Evolutionary conservation across 2,797 vertebrate species (phyloP).

Genomic region (Ispidina picta): DNA sequence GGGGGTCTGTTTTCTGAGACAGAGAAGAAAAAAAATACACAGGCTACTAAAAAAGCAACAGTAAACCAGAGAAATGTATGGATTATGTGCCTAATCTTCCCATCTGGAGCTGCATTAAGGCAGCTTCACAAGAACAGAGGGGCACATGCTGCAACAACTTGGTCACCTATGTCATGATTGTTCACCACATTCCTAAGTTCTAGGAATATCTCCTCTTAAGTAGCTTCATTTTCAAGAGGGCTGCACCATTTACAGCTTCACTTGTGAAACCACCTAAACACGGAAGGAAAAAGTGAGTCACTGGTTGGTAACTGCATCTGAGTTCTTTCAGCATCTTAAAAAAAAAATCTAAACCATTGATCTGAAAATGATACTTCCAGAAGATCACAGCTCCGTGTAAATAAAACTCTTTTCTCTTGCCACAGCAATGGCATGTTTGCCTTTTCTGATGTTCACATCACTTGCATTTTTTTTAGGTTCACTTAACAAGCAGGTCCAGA

Average conservation of each 20-base stretch:
- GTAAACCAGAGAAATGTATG: neutral
- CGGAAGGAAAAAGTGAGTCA: neutral
- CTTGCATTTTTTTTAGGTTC: neutral
- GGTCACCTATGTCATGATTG: neutral
- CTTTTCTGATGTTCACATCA: neutral
- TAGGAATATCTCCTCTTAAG: neutral
- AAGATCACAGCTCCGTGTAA: neutral
- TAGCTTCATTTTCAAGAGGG: neutral
- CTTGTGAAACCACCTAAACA: neutral
- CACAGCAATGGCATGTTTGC: neutral
- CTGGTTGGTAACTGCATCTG: neutral
- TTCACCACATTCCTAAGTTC: neutral
- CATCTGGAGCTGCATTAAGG: neutral
- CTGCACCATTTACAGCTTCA: neutral
- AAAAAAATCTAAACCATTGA: neutral
- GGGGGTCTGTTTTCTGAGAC: neutral
- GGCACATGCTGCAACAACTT: neutral
- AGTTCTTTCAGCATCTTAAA: neutral
- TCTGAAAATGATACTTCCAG: neutral
- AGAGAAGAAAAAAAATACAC: neutral
- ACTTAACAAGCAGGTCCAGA: constrained; percentile 1
- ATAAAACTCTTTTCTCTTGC: neutral
- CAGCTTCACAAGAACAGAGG: neutral
- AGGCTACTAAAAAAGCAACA: neutral
- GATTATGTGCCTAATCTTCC: neutral